Base-by-base conservation (phyloP, 2,113 vertebrate species). In the Saccopteryx bilineata region DNA sequence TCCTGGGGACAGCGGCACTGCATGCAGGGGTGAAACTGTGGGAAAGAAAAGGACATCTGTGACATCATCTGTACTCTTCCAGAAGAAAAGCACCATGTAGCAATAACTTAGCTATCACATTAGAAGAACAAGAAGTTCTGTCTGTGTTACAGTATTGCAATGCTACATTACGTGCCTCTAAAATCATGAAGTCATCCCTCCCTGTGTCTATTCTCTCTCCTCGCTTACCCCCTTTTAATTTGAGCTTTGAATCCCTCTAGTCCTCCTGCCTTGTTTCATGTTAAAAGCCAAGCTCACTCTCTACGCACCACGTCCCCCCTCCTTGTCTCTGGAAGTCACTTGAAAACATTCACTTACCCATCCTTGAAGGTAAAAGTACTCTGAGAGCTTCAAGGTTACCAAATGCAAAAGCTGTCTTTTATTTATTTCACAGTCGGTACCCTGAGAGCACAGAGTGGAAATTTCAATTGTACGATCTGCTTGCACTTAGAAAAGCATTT, bases 381-480 rank as follows among this genome's bases (percentile, higher is more conserved):
- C 95, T 93, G 96, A 97, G 94, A 97, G 98, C 97, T 93, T 98
- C 98, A 98, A 98, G 98, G 98, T 97, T 98, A 98, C 97, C 96
- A 97, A 98, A 98, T 96, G 97, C 97, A 98, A 97, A 98, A 97
- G 91, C 96, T 96, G 52, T 46, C 97, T 98, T 98, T 98, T 98
- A 96, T 98, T 98, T 98, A 97, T 96, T 97, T 97, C 97, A 93
- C 96, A 96, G 97, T 96, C 97, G 97, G 95, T 19, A 46, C 94
- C 97, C 65, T 15, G 39, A 97, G 79, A 76, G 85, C 93, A 93
- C 75, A 97, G 95, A 95, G 97, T 96, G 75, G 96, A 97, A 96
- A 98, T 93, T 97, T 97, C 87, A 1, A 1, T 97, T 94, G 82
- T 96, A 85, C 63, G 94, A 91, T 96, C 96, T 90, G 91, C 92